Percentiles rank a stretch among this genome's conserved stretches.
Conservation (phyloP, 2,113 vertebrate genomes). For the Cromileptes altivelis region DNA sequence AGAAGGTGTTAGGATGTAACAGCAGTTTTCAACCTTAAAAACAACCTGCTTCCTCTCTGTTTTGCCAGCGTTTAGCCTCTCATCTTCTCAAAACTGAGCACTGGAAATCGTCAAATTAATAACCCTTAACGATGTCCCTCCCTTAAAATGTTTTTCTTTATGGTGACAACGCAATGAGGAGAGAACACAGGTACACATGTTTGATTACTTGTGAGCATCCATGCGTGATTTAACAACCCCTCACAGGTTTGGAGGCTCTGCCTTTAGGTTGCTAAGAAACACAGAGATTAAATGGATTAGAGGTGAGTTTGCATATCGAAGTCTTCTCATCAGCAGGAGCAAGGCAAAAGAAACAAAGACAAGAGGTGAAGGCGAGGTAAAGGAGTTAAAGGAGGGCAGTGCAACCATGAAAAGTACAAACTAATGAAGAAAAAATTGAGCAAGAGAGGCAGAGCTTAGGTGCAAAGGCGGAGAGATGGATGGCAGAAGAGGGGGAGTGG, state of each 20-base stretch:
- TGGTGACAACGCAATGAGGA: background rate
- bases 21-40: slow-evolving; percentile 7
- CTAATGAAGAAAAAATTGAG: background rate
- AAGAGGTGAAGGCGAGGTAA: slow-evolving; percentile 1
- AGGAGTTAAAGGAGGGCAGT: slow-evolving; percentile 6
- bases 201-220: background rate
- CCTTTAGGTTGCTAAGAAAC: slow-evolving; percentile 68
- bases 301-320: slow-evolving; percentile 47
- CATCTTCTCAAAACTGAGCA: background rate
- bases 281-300: slow-evolving; percentile 59
- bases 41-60: background rate
- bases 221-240: slow-evolving; percentile 22
- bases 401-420: background rate
- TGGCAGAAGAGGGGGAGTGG: slow-evolving; percentile 19
- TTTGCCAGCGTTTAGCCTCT: background rate
- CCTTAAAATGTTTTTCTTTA: background rate
- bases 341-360: slow-evolving; percentile 35
- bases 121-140: background rate
- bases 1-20: background rate
- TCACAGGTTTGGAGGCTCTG: slow-evolving; percentile 27
- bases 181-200: slow-evolving; percentile 6
- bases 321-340: slow-evolving; percentile 25
- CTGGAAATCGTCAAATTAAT: slow-evolving; percentile 15
- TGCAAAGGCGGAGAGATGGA: slow-evolving; percentile 11
- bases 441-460: background rate